Evolutionary conservation across 2,888 invertebrate genomes (phyloP), one percentile per base, ranked within the genome.

Genomic region (Alitta virens): DNA sequence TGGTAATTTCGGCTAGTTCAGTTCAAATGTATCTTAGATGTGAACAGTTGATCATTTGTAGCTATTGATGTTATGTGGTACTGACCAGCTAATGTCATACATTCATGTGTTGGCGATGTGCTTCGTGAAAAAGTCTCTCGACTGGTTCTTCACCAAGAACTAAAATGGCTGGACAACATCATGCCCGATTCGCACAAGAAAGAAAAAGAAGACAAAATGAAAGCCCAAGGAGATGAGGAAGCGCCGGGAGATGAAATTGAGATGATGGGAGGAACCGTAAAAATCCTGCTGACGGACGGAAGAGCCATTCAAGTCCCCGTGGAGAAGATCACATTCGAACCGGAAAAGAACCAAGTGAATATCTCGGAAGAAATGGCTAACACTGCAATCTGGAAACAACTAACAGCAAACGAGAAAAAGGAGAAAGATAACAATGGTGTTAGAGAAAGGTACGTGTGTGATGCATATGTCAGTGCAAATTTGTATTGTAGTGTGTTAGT

Each of bases 121-220:
- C 75, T 94, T 92, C 5, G 92, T 98, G 68, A 86, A 98, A 63
- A 97, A 97, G 83, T 85, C 90, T 0, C 84, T 98, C 77, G 98
- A 98, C 81, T 87, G 91, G 65, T 82, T 94, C 65, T 98, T 97
- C 83, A 92, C 72, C 86, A 94, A 55, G 98, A 99, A 82, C 84
- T 99, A 76, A 94, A 94, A 83, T 96, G 96, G 76, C 85, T 98
- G 67, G 98, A 98, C 82, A 97, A 98, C 76, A 90, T 97, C 50
- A 95, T 98, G 92, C 98, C 98, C 43, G 95, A 96, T 83, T 89
- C 91, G 80, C 90, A 89, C 51, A 91, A 90, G 77, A 87, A 92
- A 71, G 88, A 88, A 72, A 87, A 88, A 68, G 87, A 85, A 60
- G 92, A 93, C 71, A 90, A 91, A 76, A 76, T 80, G 64, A 73